Evolutionary conservation across 2,888 invertebrate species (phyloP).

Genomic region (Metacarcinus magister): DNA sequence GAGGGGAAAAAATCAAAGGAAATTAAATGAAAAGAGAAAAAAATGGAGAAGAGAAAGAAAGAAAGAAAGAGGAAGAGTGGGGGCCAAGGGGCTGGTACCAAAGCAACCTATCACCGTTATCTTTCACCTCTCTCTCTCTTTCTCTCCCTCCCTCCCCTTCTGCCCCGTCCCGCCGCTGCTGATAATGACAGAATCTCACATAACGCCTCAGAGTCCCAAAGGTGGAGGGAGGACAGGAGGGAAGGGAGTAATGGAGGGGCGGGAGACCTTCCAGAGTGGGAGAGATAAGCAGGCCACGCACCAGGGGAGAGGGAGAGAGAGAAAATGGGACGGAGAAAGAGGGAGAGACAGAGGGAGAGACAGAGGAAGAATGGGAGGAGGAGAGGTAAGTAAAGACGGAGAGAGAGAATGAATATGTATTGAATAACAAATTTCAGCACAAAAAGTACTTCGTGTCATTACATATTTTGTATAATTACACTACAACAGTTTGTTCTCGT

Average conservation of each 20-base stretch:
- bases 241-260: neutral
- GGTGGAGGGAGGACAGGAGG: neutral
- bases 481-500: too few species aligned
- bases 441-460: too few species aligned
- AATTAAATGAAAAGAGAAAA: neutral
- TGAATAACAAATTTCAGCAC: too few species aligned
- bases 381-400: neutral
- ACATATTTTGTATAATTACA: too few species aligned
- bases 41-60: neutral
- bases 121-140: slow-evolving; percentile 7
- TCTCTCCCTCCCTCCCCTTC: neutral
- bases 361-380: too few species aligned
- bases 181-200: slow-evolving; percentile 66
- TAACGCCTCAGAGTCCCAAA: slow-evolving; percentile 58
- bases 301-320: neutral
- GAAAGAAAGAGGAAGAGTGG: neutral
- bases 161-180: slow-evolving; percentile 58
- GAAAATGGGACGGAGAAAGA: neutral
- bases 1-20: neutral
- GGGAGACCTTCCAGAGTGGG: too few species aligned
- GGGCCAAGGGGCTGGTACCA: neutral
- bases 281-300: neutral
- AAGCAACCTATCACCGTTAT: neutral
- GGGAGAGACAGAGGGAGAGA: neutral
- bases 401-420: neutral